A percentile compares a stretch with the other conserved stretches of the same genome.
Conservation (phyloP, 1,140 invertebrate species). For the Atta colombica region DNA sequence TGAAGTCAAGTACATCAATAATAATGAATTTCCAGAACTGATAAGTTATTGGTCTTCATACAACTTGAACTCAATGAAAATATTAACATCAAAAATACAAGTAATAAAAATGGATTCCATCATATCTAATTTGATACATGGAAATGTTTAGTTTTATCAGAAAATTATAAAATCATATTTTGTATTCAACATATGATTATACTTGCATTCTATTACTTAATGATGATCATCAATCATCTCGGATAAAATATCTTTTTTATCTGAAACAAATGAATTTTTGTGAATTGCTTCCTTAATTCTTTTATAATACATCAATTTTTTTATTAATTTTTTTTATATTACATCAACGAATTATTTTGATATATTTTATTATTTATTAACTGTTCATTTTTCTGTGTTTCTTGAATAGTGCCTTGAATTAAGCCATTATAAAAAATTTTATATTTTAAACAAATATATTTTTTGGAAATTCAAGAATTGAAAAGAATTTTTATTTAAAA, state of each 20-base stretch:
- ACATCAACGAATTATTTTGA: too few relatives aligned
- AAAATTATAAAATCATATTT: slow-evolving; percentile 8
- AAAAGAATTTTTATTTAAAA: too few relatives aligned
- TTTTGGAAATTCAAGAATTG: too few relatives aligned
- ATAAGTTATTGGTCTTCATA: slow-evolving; percentile 89
- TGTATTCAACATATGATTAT: slow-evolving; percentile 7
- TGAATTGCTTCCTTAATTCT: too few relatives aligned
- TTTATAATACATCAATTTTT: too few relatives aligned
- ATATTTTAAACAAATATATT: too few relatives aligned
- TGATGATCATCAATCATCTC: neutral
- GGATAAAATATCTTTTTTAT: slow-evolving; percentile 13
- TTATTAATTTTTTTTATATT: too few relatives aligned
- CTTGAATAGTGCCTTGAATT: too few relatives aligned
- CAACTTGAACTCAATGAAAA: slow-evolving; percentile 69
- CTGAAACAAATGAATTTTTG: neutral
- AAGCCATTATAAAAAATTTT: too few relatives aligned
- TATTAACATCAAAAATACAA: slow-evolving; percentile 82
- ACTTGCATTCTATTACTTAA: slow-evolving; percentile 52
- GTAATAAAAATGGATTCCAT: slow-evolving; percentile 82
- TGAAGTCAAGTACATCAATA: slow-evolving; percentile 89
- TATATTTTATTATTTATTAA: too few relatives aligned
- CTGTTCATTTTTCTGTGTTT: too few relatives aligned
- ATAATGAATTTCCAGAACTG: slow-evolving; percentile 91
- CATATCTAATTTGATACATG: slow-evolving; percentile 66
- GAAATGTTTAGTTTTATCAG: slow-evolving; percentile 36